phyloP scores from a whole-genome alignment of 2,113 vertebrate species.

The Setophaga petechia region DNA sequence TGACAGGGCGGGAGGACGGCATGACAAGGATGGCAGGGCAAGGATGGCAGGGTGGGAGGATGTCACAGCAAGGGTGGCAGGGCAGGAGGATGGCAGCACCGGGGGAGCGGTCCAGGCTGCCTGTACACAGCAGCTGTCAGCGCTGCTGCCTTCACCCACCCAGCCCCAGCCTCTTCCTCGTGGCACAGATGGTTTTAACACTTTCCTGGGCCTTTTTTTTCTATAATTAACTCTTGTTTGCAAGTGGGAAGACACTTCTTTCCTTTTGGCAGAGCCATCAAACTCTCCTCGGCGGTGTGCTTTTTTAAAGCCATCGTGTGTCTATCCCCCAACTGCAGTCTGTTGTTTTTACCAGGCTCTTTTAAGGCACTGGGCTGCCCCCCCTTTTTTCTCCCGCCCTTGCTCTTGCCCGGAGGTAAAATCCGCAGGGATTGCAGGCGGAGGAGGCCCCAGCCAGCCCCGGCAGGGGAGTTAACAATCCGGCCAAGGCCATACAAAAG shows the following conservation, averaged over 20 bases:
- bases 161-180: conserved; percentile 30
- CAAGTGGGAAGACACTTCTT: conserved; percentile 54
- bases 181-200: conserved; percentile 59
- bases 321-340: conserved; percentile 26
- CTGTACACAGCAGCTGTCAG: conserved; percentile 37
- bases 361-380: conserved; percentile 42
- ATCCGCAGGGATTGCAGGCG: conserved; percentile 53
- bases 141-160: conserved; percentile 16
- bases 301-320: conserved; percentile 40
- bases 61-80: background rate
- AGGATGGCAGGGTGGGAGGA: background rate
- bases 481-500: conserved; percentile 66
- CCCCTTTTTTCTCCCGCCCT: background rate
- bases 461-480: conserved; percentile 61
- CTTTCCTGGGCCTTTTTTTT: conserved; percentile 39
- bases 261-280: conserved; percentile 38
- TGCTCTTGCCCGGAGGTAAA: conserved; percentile 65
- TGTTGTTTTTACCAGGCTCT: conserved; percentile 55
- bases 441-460: conserved; percentile 56
- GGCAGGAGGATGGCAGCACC: background rate
- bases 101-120: conserved; percentile 14
- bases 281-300: conserved; percentile 13
- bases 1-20: background rate
- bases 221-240: conserved; percentile 56
- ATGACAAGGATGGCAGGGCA: rapidly evolving